Evolutionary conservation across 1,140 invertebrate species (phyloP), one percentile per base, ranked within the genome.

Genomic region (Mycetomoellerius zeteki): DNA sequence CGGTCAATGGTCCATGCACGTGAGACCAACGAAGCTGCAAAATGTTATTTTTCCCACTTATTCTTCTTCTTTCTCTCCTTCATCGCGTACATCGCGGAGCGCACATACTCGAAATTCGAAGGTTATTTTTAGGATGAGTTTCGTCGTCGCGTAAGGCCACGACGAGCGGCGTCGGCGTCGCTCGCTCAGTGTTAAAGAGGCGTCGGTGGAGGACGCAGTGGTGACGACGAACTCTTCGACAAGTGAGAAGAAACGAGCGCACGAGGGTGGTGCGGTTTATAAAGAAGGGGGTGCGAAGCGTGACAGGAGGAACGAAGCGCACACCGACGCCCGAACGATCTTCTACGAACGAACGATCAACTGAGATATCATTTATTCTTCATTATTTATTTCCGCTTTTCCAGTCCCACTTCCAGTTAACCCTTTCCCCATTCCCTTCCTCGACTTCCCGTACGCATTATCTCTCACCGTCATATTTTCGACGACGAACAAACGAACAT

Each of bases 161-260:
- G 90, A 85, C 78, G 82, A 87, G 60, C 89, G 89, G 82, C 92
- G 78, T 76, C 86, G 88, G 65, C 87, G 91, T 58, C 73, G 81
- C 90, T 52, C 69, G 81, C 85, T 91, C 93, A 95, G 95, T 95
- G 91, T 94, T 93, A 92, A 91, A 93, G 91, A 93, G 91, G 93
- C 94, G 94, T 94, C 93, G 93, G 91, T 88, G 88, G 90, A 91
- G 89, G 93, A 95, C 94, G 93, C 93, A 93, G 91, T 92, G 91
- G 92, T 92, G 90, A 91, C 90, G 88, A 89, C 89, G 89, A 64
- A 90, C 71, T 90, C 80, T 81, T 54, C 80, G 80, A 87, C 50
- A 65, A 91, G 88, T 91, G 87, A 75, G 73, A 81, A 84, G 80
- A 89, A 82, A 86, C 67, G 64, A 62, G 84, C 73, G 75, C 69